A percentile compares a stretch with the other conserved stretches of the same genome.
These are phyloP conservation scores for Notospermus geniculatus DNA, from an alignment of 1,140 invertebrate genomes.

Conservation along the genomic window DNA sequence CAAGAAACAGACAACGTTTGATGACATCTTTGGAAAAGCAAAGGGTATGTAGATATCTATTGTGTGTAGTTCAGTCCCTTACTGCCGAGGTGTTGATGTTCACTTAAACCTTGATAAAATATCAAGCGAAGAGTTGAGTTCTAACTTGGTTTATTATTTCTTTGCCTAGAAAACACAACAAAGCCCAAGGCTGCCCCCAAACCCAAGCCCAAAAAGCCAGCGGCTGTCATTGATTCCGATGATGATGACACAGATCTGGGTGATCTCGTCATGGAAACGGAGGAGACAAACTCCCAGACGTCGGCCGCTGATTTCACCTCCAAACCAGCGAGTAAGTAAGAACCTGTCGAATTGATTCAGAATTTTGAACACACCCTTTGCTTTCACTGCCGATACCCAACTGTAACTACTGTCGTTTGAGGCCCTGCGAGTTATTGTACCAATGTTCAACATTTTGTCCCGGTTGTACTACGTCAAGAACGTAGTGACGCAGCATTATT, in stretches of 20 bases:
- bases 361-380: too few species aligned
- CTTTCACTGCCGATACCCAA: neutral
- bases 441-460: neutral
- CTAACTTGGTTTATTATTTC: neutral
- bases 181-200: neutral
- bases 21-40: conserved; percentile 1
- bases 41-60: too few species aligned
- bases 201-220: neutral
- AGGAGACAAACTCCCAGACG: conserved; percentile 9
- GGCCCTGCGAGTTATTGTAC: neutral
- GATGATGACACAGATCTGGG: conserved; percentile 24
- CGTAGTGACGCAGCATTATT: neutral
- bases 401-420: neutral
- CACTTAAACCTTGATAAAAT: too few species aligned
- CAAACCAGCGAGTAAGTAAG: neutral
- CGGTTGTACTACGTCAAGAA: too few species aligned
- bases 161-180: neutral
- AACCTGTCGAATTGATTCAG: too few species aligned
- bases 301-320: conserved; percentile 16
- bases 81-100: too few species aligned
- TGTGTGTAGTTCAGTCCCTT: too few species aligned
- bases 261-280: conserved; percentile 9
- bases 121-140: too few species aligned
- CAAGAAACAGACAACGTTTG: conserved; percentile 6
- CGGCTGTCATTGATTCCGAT: conserved; percentile 15